Base-by-base conservation (phyloP, 2,113 vertebrate genomes). In the Heteronetta atricapilla region DNA sequence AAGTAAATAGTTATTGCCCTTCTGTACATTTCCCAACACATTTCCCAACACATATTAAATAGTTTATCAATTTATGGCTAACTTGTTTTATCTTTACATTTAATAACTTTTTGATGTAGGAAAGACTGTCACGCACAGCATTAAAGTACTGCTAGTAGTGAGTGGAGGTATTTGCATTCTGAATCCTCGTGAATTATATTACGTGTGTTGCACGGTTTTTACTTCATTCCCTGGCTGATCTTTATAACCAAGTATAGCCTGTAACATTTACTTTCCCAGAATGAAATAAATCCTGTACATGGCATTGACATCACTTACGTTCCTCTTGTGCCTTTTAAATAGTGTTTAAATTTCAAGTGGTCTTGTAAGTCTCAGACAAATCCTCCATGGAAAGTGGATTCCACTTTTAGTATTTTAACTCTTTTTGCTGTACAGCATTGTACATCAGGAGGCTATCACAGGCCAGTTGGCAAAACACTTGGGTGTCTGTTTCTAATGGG, bases 231-330 rank as follows among this genome's bases (percentile, higher is more conserved):
- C 75, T n/a, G 20, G 22, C 0, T 89, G 40, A 1, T 53, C 89
- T 91, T 89, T 73, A 64, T 78, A 85, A 76, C 69, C 34, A 73
- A 44, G 31, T 33, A 46, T 56, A 88, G 8, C 48, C 42, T 50
- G 28, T 92, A 94, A 90, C 74, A 94, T 92, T 93, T 91, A 46
- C 81, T 82, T 94, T 89, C 44, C 66, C 74, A 53, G 52, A 89
- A 66, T 56, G 18, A 91, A 95, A 69, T 87, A 67, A 93, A 76
- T 69, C 58, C 63, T 90, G 46, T 42, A 52, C 19, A 21, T 36
- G 25, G 50, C 17, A 81, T 69, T 80, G 67, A 34, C 59, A 80
- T 86, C n/a, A 53, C 48, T 64, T 79, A 64, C 73, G 26, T 86
- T 89, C 23, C 31, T 76, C 22, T 16, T 3, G 28, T 68, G 74